These are phyloP conservation scores for Cacoxenus indagator DNA, from an alignment of 2,888 invertebrate species.

Conservation along the genomic window DNA sequence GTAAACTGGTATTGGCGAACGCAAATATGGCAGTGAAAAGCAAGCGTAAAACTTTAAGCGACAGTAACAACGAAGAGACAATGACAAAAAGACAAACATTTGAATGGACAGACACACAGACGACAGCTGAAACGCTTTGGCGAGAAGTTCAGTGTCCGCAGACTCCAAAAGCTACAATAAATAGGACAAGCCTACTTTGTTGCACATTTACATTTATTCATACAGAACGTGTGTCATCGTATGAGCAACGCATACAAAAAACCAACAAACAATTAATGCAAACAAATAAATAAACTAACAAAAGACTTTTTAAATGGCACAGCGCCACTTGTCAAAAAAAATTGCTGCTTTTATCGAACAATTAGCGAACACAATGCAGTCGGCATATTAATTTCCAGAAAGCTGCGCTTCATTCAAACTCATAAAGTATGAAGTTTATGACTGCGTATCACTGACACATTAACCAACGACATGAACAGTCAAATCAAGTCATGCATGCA, in stretches of 20 bases:
- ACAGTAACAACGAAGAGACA: neutral
- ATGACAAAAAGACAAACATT: neutral
- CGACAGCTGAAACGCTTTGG: neutral
- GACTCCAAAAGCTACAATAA: neutral
- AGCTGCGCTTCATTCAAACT: neutral
- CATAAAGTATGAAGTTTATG: neutral
- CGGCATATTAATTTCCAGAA: neutral
- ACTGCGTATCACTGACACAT: neutral
- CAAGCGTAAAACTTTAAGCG: neutral
- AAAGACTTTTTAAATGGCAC: neutral
- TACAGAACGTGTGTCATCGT: neutral
- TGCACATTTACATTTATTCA: neutral
- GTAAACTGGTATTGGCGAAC: neutral
- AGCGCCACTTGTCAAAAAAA: neutral
- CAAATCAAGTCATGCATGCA: neutral
- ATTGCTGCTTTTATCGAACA: neutral
- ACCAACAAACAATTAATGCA: too few species aligned
- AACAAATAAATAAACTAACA: neutral
- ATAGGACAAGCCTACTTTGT: neutral
- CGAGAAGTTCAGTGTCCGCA: constrained; percentile 13
- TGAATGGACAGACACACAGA: neutral
- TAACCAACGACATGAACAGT: neutral
- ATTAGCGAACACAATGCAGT: neutral
- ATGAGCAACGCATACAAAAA: neutral
- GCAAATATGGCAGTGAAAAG: neutral